Evolutionary conservation across 2,797 vertebrate species (phyloP), one percentile per base, ranked within the genome.

Genomic region (Scyliorhinus canicula): DNA sequence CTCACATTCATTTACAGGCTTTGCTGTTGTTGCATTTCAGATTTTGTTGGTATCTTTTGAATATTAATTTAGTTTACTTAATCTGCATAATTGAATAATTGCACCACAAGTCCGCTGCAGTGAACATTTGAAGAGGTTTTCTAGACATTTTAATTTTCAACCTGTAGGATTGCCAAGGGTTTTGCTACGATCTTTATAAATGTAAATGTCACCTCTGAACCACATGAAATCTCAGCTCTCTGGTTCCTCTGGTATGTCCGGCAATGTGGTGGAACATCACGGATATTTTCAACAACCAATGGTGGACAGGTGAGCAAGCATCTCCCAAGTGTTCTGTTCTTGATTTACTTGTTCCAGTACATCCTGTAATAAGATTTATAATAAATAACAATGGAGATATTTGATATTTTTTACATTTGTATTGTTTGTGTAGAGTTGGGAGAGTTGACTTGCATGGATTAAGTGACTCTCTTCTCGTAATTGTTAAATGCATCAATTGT

Each of bases 191-290:
- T 99, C 52, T 99, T 99, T 95, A 98, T 99, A 96, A 99, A 99
- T 4, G 96, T 99, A 47, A 99, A 97, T 95, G 99, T 99, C 96
- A 98, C 99, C 52, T 98, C 99, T 28, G 99, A 99, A 91, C 98
- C 98, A 60, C 98, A 99, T 1, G 99, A 99, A 96, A 97, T 99
- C 95, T 99, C 99, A 0, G 98, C 99, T 35, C 98, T 99, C 67
- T 99, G 99, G 99, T 99, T 99, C 95, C 96, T 99, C 96, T 99
- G 99, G 99, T 99, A 99, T 0, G 97, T 99, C 96, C 99, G 98
- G 93, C 99, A 99, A 96, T 99, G 99, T 67, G 99, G 99, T 4
- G 99, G 99, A 14, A 99, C 96, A 28, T 96, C 98, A 96, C 98
- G 99, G 96, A 99, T 99, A 96, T 98, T 98, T 96, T 99, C 99